These are phyloP conservation scores for Margarornis squamiger DNA, from an alignment of 2,797 vertebrate species.

Conservation along the genomic window DNA sequence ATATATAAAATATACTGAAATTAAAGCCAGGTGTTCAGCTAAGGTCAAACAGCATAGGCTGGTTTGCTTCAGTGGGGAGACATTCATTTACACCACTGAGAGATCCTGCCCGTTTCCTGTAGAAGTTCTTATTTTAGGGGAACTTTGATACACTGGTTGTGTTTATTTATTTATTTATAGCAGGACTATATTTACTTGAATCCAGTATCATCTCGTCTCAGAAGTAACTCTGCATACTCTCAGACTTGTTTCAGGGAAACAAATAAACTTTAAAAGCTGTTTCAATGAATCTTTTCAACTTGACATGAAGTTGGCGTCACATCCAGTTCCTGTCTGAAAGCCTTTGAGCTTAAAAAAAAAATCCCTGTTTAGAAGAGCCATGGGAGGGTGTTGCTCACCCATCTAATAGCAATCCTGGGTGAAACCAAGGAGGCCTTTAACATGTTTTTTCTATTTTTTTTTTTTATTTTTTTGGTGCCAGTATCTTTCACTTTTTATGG, in stretches of 20 bases:
- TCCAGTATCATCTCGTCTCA: neutral
- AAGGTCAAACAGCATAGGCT: neutral
- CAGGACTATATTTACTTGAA: neutral
- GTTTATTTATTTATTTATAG: neutral
- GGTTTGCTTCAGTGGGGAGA: neutral
- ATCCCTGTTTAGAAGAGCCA: neutral
- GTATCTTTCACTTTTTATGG: neutral
- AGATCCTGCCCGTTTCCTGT: neutral
- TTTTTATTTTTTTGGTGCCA: neutral
- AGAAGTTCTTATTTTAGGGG: neutral
- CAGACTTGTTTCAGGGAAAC: neutral
- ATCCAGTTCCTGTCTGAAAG: neutral
- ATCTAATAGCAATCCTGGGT: fast-evolving
- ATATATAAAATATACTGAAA: neutral
- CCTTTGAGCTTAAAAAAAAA: neutral
- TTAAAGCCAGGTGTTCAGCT: neutral
- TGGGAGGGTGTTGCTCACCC: neutral
- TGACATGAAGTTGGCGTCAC: fast-evolving
- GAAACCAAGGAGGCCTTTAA: neutral
- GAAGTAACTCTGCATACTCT: neutral
- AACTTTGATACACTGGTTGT: neutral
- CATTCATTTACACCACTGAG: neutral
- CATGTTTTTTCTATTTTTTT: neutral
- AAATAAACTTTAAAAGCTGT: neutral
- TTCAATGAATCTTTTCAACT: neutral